phyloP scores from a whole-genome alignment of 92 coral and sea anemone species.

The Palythoa grandis region DNA sequence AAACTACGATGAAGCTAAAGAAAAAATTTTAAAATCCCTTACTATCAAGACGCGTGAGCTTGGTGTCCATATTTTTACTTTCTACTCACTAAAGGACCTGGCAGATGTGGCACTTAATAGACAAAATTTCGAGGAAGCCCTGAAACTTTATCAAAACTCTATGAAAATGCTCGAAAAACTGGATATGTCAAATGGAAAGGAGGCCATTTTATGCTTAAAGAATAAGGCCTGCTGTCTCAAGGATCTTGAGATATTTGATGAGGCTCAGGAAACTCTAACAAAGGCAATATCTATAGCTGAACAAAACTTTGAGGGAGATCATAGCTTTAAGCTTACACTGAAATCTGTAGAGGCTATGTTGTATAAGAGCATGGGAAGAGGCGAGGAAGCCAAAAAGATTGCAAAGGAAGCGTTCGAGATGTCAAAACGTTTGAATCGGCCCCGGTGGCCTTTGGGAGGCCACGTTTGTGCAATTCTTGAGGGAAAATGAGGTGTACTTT shows the following conservation, averaged over 20 bases:
- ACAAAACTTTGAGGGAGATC: slow-evolving; percentile 34
- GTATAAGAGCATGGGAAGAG: background rate
- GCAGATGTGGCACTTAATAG: slow-evolving; percentile 35
- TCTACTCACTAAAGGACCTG: slow-evolving; percentile 31
- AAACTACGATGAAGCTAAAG: background rate
- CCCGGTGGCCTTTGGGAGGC: background rate
- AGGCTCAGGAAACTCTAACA: slow-evolving; percentile 18
- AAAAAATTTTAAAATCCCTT: background rate
- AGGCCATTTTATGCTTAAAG: slow-evolving; percentile 40
- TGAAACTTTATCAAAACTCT: background rate
- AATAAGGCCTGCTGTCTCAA: slow-evolving; percentile 32
- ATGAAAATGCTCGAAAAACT: background rate
- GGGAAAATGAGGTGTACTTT: background rate
- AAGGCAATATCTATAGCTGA: slow-evolving; percentile 36
- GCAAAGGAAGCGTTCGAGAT: slow-evolving; percentile 26
- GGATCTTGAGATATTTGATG: slow-evolving; percentile 16
- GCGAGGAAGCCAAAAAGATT: background rate
- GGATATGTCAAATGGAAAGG: slow-evolving; percentile 23
- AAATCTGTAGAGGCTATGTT: slow-evolving; percentile 41
- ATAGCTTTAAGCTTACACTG: slow-evolving; percentile 26
- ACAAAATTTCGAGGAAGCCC: background rate
- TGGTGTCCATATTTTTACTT: slow-evolving; percentile 48
- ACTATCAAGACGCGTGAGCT: background rate
- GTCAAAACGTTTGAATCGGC: background rate
- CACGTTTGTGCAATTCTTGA: background rate